A percentile compares a stretch with the other conserved stretches of the same genome.
phyloP scores from a whole-genome alignment of 2,113 vertebrate genomes.

The Amazona vittata region DNA sequence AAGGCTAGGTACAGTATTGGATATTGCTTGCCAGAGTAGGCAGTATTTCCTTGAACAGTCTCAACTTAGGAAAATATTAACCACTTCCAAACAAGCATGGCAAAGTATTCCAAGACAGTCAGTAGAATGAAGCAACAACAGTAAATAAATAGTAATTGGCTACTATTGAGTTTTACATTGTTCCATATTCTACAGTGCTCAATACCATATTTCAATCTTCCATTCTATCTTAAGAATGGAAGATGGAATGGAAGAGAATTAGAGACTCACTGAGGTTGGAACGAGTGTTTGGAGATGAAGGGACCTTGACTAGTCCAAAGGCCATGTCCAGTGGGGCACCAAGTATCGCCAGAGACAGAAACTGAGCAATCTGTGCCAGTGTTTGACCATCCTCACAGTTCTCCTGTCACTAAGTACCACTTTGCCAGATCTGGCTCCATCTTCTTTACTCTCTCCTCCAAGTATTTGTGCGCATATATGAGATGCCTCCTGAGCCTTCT shows the following conservation, averaged over 20 bases:
- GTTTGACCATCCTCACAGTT: background rate
- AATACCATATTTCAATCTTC: background rate
- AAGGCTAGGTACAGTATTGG: background rate
- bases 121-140: background rate
- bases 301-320: background rate
- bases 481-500: background rate
- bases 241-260: background rate
- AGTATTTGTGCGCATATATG: background rate
- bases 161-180: background rate
- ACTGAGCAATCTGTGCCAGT: background rate
- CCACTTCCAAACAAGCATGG: background rate
- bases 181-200: background rate
- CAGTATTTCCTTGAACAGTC: background rate
- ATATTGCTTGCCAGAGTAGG: background rate
- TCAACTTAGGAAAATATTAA: background rate
- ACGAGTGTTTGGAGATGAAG: background rate
- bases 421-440: background rate
- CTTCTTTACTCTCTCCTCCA: background rate
- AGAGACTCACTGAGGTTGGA: background rate
- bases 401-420: background rate
- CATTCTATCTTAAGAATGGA: background rate
- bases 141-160: background rate
- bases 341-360: background rate
- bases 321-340: fast-evolving
- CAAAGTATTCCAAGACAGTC: background rate